phyloP scores from a whole-genome alignment of 2,888 invertebrate species.

The Pinctada fucata region DNA sequence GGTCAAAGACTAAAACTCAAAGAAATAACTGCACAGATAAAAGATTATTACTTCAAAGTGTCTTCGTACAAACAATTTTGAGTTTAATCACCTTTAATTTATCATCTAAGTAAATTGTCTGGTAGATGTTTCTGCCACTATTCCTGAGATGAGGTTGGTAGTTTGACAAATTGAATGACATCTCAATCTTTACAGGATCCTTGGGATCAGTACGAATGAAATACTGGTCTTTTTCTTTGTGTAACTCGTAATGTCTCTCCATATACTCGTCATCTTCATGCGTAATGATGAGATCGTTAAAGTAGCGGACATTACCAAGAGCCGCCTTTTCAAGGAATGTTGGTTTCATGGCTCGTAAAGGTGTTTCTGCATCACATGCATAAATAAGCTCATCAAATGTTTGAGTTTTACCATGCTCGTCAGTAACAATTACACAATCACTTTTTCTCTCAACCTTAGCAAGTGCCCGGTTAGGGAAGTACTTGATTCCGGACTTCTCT shows the following conservation, averaged over 20 bases:
- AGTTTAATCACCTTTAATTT: conserved; percentile 20
- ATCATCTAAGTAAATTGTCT: conserved; percentile 66
- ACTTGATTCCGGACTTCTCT: conserved; percentile 47
- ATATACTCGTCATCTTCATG: conserved; percentile 68
- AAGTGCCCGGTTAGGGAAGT: conserved; percentile 50
- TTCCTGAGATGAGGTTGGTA: conserved; percentile 64
- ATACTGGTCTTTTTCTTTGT: conserved; percentile 63
- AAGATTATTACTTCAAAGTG: too few species aligned
- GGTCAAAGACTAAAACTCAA: too few species aligned
- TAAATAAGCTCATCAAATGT: conserved; percentile 64
- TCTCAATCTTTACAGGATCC: conserved; percentile 64
- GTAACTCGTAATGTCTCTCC: conserved; percentile 63
- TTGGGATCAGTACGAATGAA: conserved; percentile 59
- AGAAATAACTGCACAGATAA: too few species aligned
- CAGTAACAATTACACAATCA: conserved; percentile 54
- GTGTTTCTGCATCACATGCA: conserved; percentile 68
- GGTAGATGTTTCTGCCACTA: conserved; percentile 60
- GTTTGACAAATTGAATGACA: conserved; percentile 68
- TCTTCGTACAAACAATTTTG: too few species aligned
- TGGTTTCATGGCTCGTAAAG: conserved; percentile 55
- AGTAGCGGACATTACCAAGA: conserved; percentile 65
- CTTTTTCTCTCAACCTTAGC: conserved; percentile 38
- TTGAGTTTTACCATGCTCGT: conserved; percentile 48
- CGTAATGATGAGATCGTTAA: conserved; percentile 64
- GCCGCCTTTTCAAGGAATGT: conserved; percentile 58